Evolutionary conservation across 2,888 invertebrate species (phyloP).

Genomic region (Dermolepida albohirtum): DNA sequence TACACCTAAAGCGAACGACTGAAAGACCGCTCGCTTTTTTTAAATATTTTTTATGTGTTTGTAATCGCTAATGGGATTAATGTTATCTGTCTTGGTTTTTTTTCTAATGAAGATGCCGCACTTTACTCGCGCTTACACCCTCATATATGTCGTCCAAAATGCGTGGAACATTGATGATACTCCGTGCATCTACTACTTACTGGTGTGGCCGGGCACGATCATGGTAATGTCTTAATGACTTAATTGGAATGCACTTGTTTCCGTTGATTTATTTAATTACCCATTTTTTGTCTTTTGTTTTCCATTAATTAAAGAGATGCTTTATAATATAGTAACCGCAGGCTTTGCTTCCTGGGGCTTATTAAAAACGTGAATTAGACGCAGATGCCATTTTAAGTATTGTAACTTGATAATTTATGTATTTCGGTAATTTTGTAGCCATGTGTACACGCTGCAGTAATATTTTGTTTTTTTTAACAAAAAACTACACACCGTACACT

Average conservation of each 20-base stretch:
- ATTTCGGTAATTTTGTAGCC: constrained; percentile 35
- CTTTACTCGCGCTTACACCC: constrained; percentile 41
- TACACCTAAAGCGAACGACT: too few relatives aligned
- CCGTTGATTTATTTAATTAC: constrained; percentile 8
- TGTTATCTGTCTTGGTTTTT: constrained; percentile 32
- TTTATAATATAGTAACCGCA: constrained; percentile 31
- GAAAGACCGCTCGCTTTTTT: too few relatives aligned
- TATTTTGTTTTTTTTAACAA: constrained; percentile 36
- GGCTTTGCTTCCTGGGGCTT: constrained; percentile 36
- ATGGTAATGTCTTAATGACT: constrained; percentile 40
- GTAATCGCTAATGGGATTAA: constrained; percentile 7
- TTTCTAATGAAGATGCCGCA: constrained; percentile 43
- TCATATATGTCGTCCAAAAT: constrained; percentile 44
- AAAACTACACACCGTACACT: constrained; percentile 40
- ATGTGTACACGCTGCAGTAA: constrained; percentile 44
- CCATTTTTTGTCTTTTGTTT: background rate
- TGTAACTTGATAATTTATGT: constrained; percentile 7
- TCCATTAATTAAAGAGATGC: constrained; percentile 13
- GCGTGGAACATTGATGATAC: constrained; percentile 43
- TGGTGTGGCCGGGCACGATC: constrained; percentile 43
- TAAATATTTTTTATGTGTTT: too few relatives aligned
- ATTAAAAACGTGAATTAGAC: constrained; percentile 5
- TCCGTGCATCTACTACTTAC: constrained; percentile 43
- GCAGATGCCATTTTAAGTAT: constrained; percentile 18
- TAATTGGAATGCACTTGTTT: constrained; percentile 39